These are phyloP conservation scores for Apis laboriosa DNA, from an alignment of 1,140 invertebrate species.

Conservation along the genomic window DNA sequence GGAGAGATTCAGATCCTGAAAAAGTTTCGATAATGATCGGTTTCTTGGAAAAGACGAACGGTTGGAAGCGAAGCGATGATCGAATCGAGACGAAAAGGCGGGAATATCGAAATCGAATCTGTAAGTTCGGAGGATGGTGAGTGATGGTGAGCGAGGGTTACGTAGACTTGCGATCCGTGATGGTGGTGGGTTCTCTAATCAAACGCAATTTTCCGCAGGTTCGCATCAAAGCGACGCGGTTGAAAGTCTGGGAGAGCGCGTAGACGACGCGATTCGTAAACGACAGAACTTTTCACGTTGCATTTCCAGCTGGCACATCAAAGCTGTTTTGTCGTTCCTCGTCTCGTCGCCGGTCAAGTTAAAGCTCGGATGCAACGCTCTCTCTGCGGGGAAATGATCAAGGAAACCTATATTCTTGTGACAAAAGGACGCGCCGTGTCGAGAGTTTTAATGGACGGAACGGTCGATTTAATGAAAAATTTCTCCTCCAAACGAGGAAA, in stretches of 20 bases:
- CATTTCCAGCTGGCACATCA: conserved; percentile 49
- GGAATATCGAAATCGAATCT: background rate
- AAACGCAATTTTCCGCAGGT: conserved; percentile 40
- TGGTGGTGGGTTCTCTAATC: conserved; percentile 18
- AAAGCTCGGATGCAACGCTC: conserved; percentile 28
- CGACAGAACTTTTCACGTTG: conserved; percentile 43
- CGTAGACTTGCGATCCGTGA: background rate
- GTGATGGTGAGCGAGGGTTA: background rate
- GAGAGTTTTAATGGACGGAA: background rate
- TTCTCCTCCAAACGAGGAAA: background rate
- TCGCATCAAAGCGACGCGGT: conserved; percentile 31
- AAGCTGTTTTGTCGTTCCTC: conserved; percentile 29
- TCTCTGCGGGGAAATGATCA: conserved; percentile 17
- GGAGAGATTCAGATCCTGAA: background rate
- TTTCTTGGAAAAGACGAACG: background rate
- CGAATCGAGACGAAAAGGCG: background rate
- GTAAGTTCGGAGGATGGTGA: background rate
- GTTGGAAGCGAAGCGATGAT: background rate
- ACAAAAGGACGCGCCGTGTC: background rate
- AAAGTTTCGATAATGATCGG: background rate
- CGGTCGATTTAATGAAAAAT: conserved; percentile 10
- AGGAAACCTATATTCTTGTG: conserved; percentile 37
- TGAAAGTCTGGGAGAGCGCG: conserved; percentile 29
- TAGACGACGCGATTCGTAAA: conserved; percentile 23
- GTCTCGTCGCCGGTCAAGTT: conserved; percentile 44